phyloP scores from a whole-genome alignment of 2,113 vertebrate species.

The Crypturellus undulatus region DNA sequence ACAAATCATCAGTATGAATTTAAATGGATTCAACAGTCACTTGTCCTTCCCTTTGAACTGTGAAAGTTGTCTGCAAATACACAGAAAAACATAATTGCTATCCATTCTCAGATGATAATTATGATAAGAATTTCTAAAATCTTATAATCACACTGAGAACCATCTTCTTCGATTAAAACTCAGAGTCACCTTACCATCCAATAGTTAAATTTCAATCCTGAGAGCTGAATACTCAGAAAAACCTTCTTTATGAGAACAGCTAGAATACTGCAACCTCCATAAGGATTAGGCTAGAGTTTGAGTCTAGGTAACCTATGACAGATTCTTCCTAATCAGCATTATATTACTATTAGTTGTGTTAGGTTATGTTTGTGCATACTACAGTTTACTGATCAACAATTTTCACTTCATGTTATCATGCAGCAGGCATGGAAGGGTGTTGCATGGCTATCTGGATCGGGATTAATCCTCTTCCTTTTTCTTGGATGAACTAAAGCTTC shows the following conservation, averaged over 20 bases:
- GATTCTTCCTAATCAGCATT: no score
- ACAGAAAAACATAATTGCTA: background rate
- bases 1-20: background rate
- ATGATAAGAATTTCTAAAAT: background rate
- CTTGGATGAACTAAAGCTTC: no score
- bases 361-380: no score
- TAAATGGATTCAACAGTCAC: background rate
- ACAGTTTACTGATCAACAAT: no score
- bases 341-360: no score
- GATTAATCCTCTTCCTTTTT: no score
- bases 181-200: background rate
- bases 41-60: background rate
- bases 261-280: no score
- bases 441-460: no score
- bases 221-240: background rate
- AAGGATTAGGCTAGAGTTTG: no score
- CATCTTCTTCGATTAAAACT: background rate
- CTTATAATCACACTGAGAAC: background rate
- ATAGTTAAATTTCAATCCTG: background rate
- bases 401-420: no score
- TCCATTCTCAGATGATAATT: background rate
- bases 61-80: background rate
- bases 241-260: background rate
- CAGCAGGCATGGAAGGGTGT: no score
- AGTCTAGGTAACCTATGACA: no score